Percentiles rank a stretch among this genome's conserved stretches.
Conservation (phyloP, 2,113 vertebrate species). For the Oplegnathus fasciatus region DNA sequence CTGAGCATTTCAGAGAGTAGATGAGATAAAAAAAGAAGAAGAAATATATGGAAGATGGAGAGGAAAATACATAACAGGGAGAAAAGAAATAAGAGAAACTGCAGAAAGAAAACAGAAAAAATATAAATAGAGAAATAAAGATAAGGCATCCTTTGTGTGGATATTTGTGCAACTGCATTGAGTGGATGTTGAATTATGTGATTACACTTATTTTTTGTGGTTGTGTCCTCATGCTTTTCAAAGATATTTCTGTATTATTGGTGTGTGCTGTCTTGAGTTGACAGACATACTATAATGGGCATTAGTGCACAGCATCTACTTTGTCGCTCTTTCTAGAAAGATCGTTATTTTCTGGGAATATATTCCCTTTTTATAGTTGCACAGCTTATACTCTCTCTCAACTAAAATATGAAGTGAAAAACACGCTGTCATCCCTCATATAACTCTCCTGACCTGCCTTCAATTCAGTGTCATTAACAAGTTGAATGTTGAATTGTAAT, state of each 20-base stretch:
- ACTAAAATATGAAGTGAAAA: slow-evolving; percentile 6
- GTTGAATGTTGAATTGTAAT: slow-evolving; percentile 53
- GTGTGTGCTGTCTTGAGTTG: slow-evolving; percentile 7
- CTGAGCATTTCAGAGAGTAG: slow-evolving; percentile 43
- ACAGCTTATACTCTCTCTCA: not conserved
- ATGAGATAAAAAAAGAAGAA: slow-evolving; percentile 39
- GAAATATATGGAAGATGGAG: slow-evolving; percentile 26
- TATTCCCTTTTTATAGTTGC: slow-evolving; percentile 11
- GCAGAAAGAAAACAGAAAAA: slow-evolving; percentile 21
- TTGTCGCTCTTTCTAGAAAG: not conserved
- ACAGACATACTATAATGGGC: not conserved
- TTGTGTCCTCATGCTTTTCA: not conserved
- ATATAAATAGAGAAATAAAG: slow-evolving; percentile 6
- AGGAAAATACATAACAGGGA: slow-evolving; percentile 38
- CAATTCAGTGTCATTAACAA: slow-evolving; percentile 46
- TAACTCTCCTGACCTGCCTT: slow-evolving; percentile 43
- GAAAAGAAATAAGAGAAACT: slow-evolving; percentile 10
- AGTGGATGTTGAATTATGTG: not conserved
- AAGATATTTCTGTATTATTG: not conserved
- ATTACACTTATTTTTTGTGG: not conserved
- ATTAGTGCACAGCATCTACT: not conserved
- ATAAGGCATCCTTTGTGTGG: slow-evolving; percentile 11
- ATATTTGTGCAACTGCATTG: not conserved
- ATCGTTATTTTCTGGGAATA: slow-evolving; percentile 1
- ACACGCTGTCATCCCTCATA: not conserved